Evolutionary conservation across 2,797 vertebrate genomes (phyloP).

Genomic region (Manis crassicaudata): DNA sequence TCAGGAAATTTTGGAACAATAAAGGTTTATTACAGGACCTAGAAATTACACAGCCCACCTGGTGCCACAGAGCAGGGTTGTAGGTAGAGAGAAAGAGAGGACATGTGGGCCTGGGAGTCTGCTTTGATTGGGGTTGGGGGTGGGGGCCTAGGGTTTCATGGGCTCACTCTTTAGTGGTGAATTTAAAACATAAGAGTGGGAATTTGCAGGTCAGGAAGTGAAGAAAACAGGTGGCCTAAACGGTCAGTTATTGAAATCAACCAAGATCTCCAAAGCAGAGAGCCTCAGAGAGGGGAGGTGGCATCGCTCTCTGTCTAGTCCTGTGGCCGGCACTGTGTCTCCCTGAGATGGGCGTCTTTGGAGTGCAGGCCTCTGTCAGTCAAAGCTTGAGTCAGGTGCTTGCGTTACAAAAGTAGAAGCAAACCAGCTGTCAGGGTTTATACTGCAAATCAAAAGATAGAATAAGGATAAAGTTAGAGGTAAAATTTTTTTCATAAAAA

Average conservation of each 20-base stretch:
- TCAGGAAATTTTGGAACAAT: not conserved
- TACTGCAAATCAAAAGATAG: not conserved
- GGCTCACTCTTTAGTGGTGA: not conserved
- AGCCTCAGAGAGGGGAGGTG: not conserved
- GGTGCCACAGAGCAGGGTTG: not conserved
- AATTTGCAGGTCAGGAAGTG: not conserved
- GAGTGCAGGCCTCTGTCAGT: not conserved
- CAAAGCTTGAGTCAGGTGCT: not conserved
- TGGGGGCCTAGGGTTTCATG: not conserved
- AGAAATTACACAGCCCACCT: not conserved
- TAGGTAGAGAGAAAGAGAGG: too few species aligned
- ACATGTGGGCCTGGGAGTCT: not conserved
- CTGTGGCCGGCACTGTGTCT: not conserved
- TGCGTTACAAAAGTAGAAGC: not conserved
- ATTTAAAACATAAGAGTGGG: not conserved
- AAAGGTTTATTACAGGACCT: not conserved
- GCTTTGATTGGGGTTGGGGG: not conserved
- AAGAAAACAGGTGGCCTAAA: not conserved
- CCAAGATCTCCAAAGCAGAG: not conserved
- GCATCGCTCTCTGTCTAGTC: not conserved
- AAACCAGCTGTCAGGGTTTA: not conserved
- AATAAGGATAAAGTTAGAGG: not conserved
- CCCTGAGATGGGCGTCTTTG: not conserved
- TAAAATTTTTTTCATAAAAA: constrained; percentile 46
- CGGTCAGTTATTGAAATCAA: not conserved